These are phyloP conservation scores for Papilio glaucus DNA, from an alignment of 1,140 invertebrate genomes.

Conservation along the genomic window DNA sequence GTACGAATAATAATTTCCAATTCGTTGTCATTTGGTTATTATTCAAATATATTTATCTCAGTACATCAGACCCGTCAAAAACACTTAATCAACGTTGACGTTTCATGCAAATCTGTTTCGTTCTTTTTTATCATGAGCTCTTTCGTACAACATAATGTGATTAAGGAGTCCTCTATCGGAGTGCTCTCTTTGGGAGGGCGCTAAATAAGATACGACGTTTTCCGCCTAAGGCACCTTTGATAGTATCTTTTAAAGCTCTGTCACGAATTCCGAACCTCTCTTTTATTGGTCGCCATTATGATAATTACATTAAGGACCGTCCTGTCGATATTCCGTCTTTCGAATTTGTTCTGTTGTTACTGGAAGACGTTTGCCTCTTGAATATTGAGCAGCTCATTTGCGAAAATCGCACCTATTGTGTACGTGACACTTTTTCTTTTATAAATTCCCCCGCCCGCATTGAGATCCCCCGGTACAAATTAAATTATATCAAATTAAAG, in stretches of 20 bases:
- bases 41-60: background rate
- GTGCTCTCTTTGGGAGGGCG: constrained; percentile 64
- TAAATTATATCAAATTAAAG: constrained; percentile 64
- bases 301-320: constrained; percentile 80
- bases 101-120: constrained; percentile 80
- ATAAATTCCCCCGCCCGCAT: constrained; percentile 50
- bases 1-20: no score
- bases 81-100: constrained; percentile 72
- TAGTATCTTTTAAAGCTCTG: constrained; percentile 80
- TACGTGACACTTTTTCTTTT: constrained; percentile 74
- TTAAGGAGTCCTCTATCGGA: constrained; percentile 66
- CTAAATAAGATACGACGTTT: constrained; percentile 82
- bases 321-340: constrained; percentile 78
- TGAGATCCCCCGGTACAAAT: constrained; percentile 54
- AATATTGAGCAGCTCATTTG: constrained; percentile 81
- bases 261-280: constrained; percentile 76
- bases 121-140: constrained; percentile 73
- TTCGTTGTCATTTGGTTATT: background rate
- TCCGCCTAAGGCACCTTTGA: constrained; percentile 80
- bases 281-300: constrained; percentile 82
- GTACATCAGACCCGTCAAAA: constrained; percentile 49
- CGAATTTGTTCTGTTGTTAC: constrained; percentile 80
- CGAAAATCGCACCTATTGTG: constrained; percentile 79
- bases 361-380: constrained; percentile 71
- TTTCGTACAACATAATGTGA: constrained; percentile 79